These are phyloP conservation scores for Catamblyrhynchus diadema DNA, from an alignment of 2,797 vertebrate genomes.

Conservation along the genomic window DNA sequence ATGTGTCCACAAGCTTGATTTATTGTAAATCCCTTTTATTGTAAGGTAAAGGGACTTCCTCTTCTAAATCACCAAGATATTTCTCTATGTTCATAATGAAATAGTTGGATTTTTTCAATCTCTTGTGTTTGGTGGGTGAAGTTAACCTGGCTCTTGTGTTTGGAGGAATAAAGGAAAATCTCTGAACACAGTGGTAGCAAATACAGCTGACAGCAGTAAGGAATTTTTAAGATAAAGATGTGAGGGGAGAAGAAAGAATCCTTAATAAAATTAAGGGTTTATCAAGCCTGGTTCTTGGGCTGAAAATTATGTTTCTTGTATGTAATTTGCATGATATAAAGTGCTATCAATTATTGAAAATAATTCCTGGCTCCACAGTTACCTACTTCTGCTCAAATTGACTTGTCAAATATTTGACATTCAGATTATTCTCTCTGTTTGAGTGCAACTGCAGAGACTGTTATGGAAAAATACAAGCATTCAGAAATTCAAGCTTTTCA, in stretches of 20 bases:
- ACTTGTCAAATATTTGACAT: slow-evolving; percentile 33
- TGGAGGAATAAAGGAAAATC: neutral
- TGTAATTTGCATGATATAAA: neutral
- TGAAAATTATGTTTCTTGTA: neutral
- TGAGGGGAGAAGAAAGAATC: neutral
- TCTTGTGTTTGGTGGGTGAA: neutral
- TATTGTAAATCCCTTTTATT: neutral
- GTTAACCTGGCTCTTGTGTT: neutral
- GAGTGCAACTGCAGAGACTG: neutral
- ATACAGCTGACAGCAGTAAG: neutral
- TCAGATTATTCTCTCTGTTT: neutral
- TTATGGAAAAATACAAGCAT: neutral
- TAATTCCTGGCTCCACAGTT: neutral
- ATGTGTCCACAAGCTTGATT: neutral
- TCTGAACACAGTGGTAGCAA: neutral
- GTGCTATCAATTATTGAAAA: neutral
- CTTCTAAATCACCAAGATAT: neutral
- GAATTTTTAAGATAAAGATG: neutral
- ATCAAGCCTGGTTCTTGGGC: neutral
- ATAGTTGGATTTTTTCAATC: neutral
- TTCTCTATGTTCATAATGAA: neutral
- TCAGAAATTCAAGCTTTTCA: neutral
- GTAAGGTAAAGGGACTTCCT: neutral
- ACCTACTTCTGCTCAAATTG: neutral
- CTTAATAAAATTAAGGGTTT: neutral